phyloP scores from a whole-genome alignment of 2,113 vertebrate species.

The Etia nguti region DNA sequence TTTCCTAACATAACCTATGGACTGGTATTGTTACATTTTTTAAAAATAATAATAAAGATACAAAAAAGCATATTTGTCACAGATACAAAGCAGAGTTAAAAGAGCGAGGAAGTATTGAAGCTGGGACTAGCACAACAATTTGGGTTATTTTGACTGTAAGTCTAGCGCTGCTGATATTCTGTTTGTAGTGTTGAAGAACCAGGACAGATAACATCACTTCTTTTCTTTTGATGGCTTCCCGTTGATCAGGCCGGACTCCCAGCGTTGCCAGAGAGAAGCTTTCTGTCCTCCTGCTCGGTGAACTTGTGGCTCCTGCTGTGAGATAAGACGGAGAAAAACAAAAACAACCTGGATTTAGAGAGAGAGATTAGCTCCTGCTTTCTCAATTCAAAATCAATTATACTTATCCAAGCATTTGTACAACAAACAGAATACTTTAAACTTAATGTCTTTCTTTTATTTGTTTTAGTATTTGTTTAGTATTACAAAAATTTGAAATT shows the following conservation, averaged over 20 bases:
- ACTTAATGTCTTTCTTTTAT: background rate
- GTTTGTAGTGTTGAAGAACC: background rate
- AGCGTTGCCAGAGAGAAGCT: constrained; percentile 63
- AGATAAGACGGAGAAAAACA: constrained; percentile 9
- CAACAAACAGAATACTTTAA: background rate
- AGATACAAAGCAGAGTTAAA: background rate
- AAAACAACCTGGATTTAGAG: constrained; percentile 12
- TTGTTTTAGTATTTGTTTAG: background rate
- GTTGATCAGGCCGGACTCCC: constrained; percentile 64
- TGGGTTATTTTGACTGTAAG: background rate
- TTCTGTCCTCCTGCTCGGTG: constrained; percentile 41
- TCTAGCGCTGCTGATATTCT: background rate
- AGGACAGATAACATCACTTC: background rate
- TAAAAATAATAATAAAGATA: fast-evolving
- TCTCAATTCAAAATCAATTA: background rate
- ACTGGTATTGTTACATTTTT: background rate
- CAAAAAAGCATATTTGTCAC: background rate
- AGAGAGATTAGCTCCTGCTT: background rate
- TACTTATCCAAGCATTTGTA: background rate
- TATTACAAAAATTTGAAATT: background rate
- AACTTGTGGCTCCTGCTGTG: constrained; percentile 45
- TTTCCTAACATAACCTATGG: background rate
- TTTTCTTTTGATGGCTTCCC: constrained; percentile 27
- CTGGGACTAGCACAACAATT: background rate
- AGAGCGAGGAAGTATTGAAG: background rate